Base-by-base conservation (phyloP, 2,888 invertebrate genomes). In the Arenicola marina region DNA sequence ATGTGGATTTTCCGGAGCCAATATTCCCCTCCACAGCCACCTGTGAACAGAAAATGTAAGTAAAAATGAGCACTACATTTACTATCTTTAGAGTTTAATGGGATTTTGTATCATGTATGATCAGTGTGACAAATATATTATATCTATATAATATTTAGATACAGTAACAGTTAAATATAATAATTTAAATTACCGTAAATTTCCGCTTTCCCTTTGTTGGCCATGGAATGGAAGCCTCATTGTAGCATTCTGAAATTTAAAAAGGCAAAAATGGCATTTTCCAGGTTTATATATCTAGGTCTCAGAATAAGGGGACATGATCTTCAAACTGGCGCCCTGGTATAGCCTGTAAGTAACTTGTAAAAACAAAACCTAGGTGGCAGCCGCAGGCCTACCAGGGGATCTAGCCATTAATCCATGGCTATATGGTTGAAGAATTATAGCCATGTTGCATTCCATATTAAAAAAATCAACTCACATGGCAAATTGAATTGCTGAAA, bases 1-100 rank as follows among this genome's bases (percentile, higher is more conserved):
- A 79, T 38, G 80, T 78, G 31, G 76, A 75, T 65, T 81, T 81
- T n/a, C 81, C 81, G 69, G 77, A 75, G 4, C 80, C 81, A 62
- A 81, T 81, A 64, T 81, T 81, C 4, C 81, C 81, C 67, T 81
- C 80, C 11, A 81, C 79, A 31, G 76, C 73, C 24, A 81, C 78
- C 69, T 70, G 32, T 2, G 43, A 46, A 46, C 2, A 24, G n/a
- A 63, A 56, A 56, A 15, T n/a, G 18, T n/a, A n/a, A n/a, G n/a
- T n/a, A 15, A 38, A 38, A 38, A 38, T 38, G 38, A 38, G 38
- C 38, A 15, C 11, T 15, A 15, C 11, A 15, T 38, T 15, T 18
- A 38, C 11, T 38, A 38, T 38, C 11, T 11, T 11, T 38, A 38
- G 38, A 15, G 38, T 15, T 18, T 38, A 18, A 38, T 38, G 38